These are phyloP conservation scores for Microctonus brassicae DNA, from an alignment of 2,888 invertebrate species.

Conservation along the genomic window DNA sequence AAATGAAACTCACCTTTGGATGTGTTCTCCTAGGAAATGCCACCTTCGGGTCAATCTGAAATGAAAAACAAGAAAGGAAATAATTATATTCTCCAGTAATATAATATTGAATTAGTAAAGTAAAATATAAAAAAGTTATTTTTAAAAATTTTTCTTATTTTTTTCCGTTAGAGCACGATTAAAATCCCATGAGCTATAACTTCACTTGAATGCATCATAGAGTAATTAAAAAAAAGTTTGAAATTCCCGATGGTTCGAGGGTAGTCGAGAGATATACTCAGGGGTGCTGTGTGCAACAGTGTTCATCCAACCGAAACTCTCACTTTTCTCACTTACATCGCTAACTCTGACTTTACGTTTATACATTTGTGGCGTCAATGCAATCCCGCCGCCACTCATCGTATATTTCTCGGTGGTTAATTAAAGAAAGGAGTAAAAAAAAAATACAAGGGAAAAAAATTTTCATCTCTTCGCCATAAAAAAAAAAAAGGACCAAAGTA, in stretches of 20 bases:
- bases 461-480: neutral
- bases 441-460: neutral
- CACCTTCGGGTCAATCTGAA: slow-evolving; percentile 99
- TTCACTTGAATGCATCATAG: neutral
- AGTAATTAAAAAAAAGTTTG: neutral
- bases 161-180: neutral
- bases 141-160: too few species aligned
- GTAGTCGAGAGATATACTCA: neutral
- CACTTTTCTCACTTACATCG: neutral
- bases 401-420: neutral
- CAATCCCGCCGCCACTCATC: neutral
- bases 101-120: neutral
- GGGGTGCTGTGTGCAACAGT: slow-evolving; percentile 7
- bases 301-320: neutral
- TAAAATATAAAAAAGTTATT: neutral
- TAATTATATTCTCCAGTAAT: slow-evolving; percentile 21
- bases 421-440: neutral
- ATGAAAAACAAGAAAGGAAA: slow-evolving; percentile 71
- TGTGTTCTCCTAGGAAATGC: slow-evolving; percentile 99
- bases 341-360: neutral
- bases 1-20: slow-evolving; percentile 87
- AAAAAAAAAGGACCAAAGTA: neutral
- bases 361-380: slow-evolving; percentile 1
- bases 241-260: neutral
- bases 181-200: neutral